Conservation (phyloP, 1,140 invertebrate species). For the Caenorhabditis inopinata region DNA sequence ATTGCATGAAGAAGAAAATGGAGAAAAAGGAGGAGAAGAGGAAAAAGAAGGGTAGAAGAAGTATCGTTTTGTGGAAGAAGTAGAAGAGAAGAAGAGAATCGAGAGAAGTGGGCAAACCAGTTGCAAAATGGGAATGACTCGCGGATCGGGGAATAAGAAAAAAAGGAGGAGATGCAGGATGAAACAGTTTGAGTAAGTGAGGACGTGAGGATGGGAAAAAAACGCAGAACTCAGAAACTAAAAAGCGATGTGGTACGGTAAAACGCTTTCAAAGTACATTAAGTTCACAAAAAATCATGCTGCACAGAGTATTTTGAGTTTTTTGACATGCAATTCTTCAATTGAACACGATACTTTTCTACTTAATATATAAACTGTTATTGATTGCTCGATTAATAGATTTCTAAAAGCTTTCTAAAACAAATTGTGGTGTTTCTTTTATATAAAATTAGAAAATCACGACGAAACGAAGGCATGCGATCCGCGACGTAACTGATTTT, state of each 20-base stretch:
- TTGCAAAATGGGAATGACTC: slow-evolving; percentile 20
- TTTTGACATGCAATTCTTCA: too few species aligned
- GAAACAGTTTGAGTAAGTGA: not conserved
- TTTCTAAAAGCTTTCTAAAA: too few species aligned
- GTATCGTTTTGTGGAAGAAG: slow-evolving; percentile 32
- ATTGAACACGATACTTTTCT: too few species aligned
- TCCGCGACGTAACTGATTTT: too few species aligned
- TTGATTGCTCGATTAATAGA: too few species aligned
- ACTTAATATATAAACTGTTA: too few species aligned
- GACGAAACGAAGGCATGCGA: too few species aligned
- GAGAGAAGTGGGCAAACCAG: slow-evolving; percentile 26
- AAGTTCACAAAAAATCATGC: too few species aligned
- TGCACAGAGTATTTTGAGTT: too few species aligned
- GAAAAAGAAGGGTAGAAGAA: not conserved
- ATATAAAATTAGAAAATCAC: too few species aligned
- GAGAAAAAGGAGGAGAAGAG: not conserved
- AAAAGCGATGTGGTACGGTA: not conserved
- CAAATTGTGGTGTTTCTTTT: too few species aligned
- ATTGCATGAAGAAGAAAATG: slow-evolving; percentile 32
- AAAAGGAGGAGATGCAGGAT: not conserved
- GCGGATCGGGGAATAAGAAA: not conserved
- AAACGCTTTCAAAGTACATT: too few species aligned
- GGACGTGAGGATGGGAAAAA: not conserved
- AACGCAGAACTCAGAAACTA: not conserved
- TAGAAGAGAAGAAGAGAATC: slow-evolving; percentile 9